Evolutionary conservation across 2,888 invertebrate genomes (phyloP), one percentile per base, ranked within the genome.

Genomic region (Harmothoe impar): DNA sequence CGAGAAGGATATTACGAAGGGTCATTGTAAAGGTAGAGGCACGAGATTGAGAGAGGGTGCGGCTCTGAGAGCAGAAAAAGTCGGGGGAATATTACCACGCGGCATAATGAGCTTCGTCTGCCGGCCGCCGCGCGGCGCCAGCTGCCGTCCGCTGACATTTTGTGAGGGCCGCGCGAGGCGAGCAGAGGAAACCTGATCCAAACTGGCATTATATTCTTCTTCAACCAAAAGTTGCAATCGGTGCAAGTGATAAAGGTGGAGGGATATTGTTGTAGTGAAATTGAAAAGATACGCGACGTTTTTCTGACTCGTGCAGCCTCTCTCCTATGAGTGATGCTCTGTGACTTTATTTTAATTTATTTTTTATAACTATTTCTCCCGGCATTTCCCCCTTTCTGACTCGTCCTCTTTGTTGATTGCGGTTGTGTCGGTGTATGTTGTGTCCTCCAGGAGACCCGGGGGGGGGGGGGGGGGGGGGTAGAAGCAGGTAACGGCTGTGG

Each of bases 171-270:
- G 62, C 62, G 62, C 62, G 62, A 62, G 43, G 43, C 43, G 43
- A 10, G 10, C 43, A 10, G 43, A 43, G 3, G 62, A 62, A 62
- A 62, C 62, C n/a, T 20, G 62, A 62, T 20, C 62, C 62, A 20
- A 62, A 62, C 62, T 62, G 62, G 62, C 62, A 62, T 62, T 62
- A 62, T n/a, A 62, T 20, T 62, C 62, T 62, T 62, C n/a, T 62
- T 62, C 62, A 20, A 62, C 62, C 62, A 62, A 62, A 62, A 62
- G 62, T 62, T 62, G 62, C 62, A 62, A 62, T 62, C 62, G 7
- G 62, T n/a, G 62, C 7, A 62, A 62, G n/a, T 62, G 62, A 62
- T 62, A 62, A 62, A 62, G 7, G 62, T n/a, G n/a, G 62, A 62
- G 62, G 62, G n/a, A 62, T 62, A 62, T 62, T 62, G 62, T n/a